Conservation (phyloP, 2,888 invertebrate species). For the Ptychoptera albimana region DNA sequence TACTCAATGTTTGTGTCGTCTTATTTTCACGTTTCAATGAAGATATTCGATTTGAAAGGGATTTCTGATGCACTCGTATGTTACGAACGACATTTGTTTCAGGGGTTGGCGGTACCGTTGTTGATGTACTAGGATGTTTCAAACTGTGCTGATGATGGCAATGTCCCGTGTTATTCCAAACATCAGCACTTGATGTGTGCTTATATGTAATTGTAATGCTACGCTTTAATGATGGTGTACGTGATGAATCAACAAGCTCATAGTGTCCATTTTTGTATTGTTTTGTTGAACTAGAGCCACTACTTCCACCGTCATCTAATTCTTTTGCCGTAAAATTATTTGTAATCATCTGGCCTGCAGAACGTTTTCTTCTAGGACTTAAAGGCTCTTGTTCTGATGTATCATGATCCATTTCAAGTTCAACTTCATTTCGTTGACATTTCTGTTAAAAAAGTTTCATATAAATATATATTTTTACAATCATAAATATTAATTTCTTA, state of each 20-base stretch:
- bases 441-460: no score
- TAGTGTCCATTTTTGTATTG: slow-evolving; percentile 7
- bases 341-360: background rate
- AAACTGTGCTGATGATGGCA: slow-evolving; percentile 4
- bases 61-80: slow-evolving; percentile 21
- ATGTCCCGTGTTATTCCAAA: slow-evolving; percentile 6
- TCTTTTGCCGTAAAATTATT: background rate
- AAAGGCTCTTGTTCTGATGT: slow-evolving; percentile 6
- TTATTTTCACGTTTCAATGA: slow-evolving; percentile 64
- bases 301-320: background rate
- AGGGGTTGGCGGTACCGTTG: slow-evolving; percentile 8
- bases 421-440: background rate
- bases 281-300: background rate
- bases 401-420: slow-evolving; percentile 4
- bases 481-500: background rate
- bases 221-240: slow-evolving; percentile 8
- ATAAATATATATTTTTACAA: no score
- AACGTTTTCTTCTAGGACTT: slow-evolving; percentile 4
- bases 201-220: slow-evolving; percentile 2
- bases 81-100: slow-evolving; percentile 10
- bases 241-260: slow-evolving; percentile 9
- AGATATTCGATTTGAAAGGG: slow-evolving; percentile 38
- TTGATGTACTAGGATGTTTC: slow-evolving; percentile 4
- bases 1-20: slow-evolving; percentile 72
- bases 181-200: background rate